phyloP scores from a whole-genome alignment of 2,113 vertebrate genomes.

The Colius striatus region DNA sequence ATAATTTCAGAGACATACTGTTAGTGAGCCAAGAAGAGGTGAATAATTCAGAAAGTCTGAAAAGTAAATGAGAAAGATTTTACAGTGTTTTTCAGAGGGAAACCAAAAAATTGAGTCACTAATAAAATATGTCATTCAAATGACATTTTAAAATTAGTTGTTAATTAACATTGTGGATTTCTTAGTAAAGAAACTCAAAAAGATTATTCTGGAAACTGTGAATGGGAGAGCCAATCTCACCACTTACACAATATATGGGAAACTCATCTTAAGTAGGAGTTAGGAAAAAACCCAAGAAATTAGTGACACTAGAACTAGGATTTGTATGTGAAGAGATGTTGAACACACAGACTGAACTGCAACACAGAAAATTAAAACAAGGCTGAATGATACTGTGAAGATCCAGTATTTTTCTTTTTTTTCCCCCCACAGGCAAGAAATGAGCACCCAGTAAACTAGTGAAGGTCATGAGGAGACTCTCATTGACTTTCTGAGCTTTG shows the following conservation, averaged over 20 bases:
- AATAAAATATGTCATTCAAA: conserved; percentile 18
- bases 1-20: conserved; percentile 35
- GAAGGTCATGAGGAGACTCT: background rate
- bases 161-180: conserved; percentile 3
- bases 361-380: background rate
- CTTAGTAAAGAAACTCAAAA: background rate
- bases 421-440: background rate
- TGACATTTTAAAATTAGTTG: conserved; percentile 12
- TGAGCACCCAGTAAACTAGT: background rate
- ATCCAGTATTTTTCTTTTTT: background rate
- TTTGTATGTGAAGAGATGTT: background rate
- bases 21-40: conserved; percentile 20
- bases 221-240: background rate
- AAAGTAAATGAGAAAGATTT: conserved; percentile 31
- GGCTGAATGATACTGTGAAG: background rate
- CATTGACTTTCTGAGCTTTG: background rate
- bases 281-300: background rate
- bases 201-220: conserved; percentile 9
- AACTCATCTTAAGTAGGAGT: background rate
- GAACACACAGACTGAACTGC: background rate
- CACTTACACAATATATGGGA: background rate
- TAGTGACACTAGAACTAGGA: background rate
- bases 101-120: background rate
- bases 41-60: conserved; percentile 28
- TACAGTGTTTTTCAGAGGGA: background rate